Percentiles rank a stretch among this genome's conserved stretches.
phyloP scores from a whole-genome alignment of 2,888 invertebrate genomes.

The Stenolophus ochropezus region DNA sequence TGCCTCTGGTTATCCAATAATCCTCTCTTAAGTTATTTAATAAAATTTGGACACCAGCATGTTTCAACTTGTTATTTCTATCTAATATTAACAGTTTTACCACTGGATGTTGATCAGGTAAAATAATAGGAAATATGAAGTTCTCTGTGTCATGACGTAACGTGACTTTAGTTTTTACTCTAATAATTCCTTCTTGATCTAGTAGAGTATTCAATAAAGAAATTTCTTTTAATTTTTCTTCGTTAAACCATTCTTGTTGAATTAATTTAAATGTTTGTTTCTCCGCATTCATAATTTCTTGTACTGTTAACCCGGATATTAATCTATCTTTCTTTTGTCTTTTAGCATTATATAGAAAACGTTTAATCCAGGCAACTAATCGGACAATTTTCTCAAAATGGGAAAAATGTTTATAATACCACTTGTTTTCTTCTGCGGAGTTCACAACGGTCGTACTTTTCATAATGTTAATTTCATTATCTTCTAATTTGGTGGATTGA shows the following conservation, averaged over 20 bases:
- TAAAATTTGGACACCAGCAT: constrained; percentile 60
- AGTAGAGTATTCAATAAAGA: constrained; percentile 52
- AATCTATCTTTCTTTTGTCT: neutral
- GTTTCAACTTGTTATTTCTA: constrained; percentile 40
- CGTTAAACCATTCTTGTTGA: constrained; percentile 53
- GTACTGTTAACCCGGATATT: neutral
- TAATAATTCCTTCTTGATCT: constrained; percentile 61
- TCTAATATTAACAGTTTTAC: constrained; percentile 62
- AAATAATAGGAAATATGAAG: constrained; percentile 65
- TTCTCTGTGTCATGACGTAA: constrained; percentile 61
- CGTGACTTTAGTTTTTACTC: constrained; percentile 61
- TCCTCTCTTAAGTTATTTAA: constrained; percentile 43
- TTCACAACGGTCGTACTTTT: constrained; percentile 35
- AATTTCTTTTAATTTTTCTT: constrained; percentile 51
- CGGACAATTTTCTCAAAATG: constrained; percentile 62
- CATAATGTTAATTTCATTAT: too few relatives aligned
- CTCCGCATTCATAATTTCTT: constrained; percentile 19
- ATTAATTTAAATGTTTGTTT: constrained; percentile 26
- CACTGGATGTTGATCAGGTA: constrained; percentile 63
- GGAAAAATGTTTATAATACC: constrained; percentile 57
- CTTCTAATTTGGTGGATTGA: too few relatives aligned
- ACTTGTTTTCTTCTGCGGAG: neutral
- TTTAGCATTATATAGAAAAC: constrained; percentile 24
- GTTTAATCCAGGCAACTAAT: constrained; percentile 62
- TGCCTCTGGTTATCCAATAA: constrained; percentile 62